phyloP scores from a whole-genome alignment of 2,797 vertebrate genomes.

The Thunnus albacares region DNA sequence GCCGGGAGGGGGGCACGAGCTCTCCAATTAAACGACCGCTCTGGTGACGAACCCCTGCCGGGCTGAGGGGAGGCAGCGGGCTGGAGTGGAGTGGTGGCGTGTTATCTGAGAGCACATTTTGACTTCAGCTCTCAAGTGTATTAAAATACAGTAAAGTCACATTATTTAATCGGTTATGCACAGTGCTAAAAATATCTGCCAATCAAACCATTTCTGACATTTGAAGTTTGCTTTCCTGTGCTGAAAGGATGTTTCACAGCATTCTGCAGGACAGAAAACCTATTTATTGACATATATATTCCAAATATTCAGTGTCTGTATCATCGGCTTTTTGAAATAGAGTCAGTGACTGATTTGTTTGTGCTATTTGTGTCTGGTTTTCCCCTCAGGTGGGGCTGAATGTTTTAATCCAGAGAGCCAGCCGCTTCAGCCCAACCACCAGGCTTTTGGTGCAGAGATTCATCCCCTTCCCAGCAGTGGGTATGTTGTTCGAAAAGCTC shows the following conservation, averaged over 20 bases:
- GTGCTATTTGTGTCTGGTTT: neutral
- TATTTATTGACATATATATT: neutral
- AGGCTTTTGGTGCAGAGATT: conserved; percentile 94
- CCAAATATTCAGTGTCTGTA: neutral
- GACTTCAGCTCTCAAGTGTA: conserved; percentile 16
- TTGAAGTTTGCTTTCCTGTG: neutral
- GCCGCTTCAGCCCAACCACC: conserved; percentile 89
- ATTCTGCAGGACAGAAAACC: neutral
- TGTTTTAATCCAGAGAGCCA: conserved; percentile 90
- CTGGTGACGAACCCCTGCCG: conserved; percentile 73
- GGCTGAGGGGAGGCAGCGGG: conserved; percentile 62
- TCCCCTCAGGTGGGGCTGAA: conserved; percentile 91
- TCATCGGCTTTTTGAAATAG: neutral
- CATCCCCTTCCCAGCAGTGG: conserved; percentile 95
- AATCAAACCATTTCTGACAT: neutral
- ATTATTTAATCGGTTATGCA: neutral
- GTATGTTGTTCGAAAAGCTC: conserved; percentile 80
- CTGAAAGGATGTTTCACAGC: neutral
- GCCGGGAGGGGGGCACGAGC: conserved; percentile 55
- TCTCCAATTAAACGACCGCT: conserved; percentile 86
- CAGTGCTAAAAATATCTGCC: accelerated
- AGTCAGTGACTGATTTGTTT: neutral
- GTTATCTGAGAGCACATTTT: conserved; percentile 54
- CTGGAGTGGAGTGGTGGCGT: conserved; percentile 39
- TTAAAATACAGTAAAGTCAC: conserved; percentile 1